Base-by-base conservation (phyloP, 2,113 vertebrate genomes). In the Eulemur rufifrons region DNA sequence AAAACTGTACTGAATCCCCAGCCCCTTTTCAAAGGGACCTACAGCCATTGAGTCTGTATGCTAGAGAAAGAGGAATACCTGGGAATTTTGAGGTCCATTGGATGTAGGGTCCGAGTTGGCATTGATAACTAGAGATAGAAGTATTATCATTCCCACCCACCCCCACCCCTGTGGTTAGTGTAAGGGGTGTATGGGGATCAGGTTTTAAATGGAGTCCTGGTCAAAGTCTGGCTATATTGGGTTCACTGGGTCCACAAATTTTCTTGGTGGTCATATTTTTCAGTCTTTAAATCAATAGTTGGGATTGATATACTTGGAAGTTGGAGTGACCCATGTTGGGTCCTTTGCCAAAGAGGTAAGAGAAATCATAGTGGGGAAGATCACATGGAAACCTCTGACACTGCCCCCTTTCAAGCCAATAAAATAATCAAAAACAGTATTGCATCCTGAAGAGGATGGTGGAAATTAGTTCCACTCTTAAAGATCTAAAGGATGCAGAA, bases 401-500 rank as follows among this genome's bases (percentile, higher is more conserved):
- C 13, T 54, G 6, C 14, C 27, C 25, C 21, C 29, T 42, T 20
- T 42, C 14, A n/a, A 66, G 82, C 37, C 71, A 77, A 66, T 20
- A 77, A 66, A 85, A 93, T 76, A 73, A 56, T 86, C 8, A 68
- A 54, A 25, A 59, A 42, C 8, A 73, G 37, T 27, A 20, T 7
- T 71, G n/a, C 20, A 39, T 54, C 25, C 50, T 34, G 5, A 39
- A 59, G 45, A 76, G 71, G 27, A 64, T 76, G 45, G 20, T 34
- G 12, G 56, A 85, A 27, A 54, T 66, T 42, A 39, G 13, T 64
- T 50, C 47, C 5, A 54, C 18, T 52, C 59, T 86, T 77, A 77
- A 93, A 86, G 91, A 86, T 66, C 61, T 64, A 85, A 66, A 92
- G 45, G 29, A 56, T 78, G 29, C 29, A 78, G 91, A 86, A 76